Percentiles rank a stretch among this genome's conserved stretches.
These are phyloP conservation scores for Ariolimax columbianus DNA, from an alignment of 2,888 invertebrate species.

Conservation along the genomic window DNA sequence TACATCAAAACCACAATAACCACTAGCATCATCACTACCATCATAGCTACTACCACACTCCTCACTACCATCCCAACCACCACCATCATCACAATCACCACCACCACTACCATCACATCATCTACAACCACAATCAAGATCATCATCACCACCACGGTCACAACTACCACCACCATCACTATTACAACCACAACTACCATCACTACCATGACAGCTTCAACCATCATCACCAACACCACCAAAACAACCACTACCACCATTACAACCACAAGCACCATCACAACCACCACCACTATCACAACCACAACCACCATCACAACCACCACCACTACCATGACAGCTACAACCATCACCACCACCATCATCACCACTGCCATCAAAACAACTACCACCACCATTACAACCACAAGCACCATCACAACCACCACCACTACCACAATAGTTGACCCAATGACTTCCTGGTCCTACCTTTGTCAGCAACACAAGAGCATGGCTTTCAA, in stretches of 20 bases:
- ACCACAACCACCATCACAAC: too few relatives aligned
- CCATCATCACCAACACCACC: not conserved
- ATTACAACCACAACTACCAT: not conserved
- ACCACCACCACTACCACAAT: not conserved
- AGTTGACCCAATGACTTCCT: not conserved
- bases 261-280: not conserved
- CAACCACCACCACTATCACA: too few relatives aligned
- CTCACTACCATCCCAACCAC: not conserved
- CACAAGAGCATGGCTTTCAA: constrained; percentile 91
- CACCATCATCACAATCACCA: not conserved
- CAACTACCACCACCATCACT: too few relatives aligned
- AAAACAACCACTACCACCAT: not conserved
- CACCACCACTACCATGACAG: too few relatives aligned
- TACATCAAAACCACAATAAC: not conserved
- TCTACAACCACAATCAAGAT: not conserved
- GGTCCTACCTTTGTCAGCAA: constrained; percentile 88
- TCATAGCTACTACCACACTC: not conserved
- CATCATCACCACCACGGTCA: not conserved
- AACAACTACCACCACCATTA: not conserved
- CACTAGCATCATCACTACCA: not conserved
- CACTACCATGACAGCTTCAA: not conserved
- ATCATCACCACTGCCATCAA: too few relatives aligned
- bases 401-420: not conserved
- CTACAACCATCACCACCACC: too few relatives aligned
- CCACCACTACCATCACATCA: not conserved